A percentile compares a stretch with the other conserved stretches of the same genome.
These are phyloP conservation scores for Apaloderma vittatum DNA, from an alignment of 2,113 vertebrate genomes.

Conservation along the genomic window DNA sequence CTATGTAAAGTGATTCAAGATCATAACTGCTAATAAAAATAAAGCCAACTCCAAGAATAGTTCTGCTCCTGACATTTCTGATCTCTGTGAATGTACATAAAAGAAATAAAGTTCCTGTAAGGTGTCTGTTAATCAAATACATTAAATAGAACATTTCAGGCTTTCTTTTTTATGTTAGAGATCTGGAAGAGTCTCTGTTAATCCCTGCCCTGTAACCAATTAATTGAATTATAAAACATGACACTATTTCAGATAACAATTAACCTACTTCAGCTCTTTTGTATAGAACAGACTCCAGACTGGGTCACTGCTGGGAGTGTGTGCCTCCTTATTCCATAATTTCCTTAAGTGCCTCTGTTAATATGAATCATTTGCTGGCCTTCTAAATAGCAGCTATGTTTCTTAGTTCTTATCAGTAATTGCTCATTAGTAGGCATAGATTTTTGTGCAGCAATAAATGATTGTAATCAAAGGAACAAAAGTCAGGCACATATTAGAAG, in stretches of 20 bases:
- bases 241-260: constrained; percentile 10
- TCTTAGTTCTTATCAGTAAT: constrained; percentile 24
- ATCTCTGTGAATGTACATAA: neutral
- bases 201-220: neutral
- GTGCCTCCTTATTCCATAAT: neutral
- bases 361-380: neutral
- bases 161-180: neutral
- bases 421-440: constrained; percentile 40
- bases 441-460: constrained; percentile 2
- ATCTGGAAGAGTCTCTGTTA: neutral
- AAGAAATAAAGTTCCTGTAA: neutral
- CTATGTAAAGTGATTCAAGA: neutral
- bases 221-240: constrained; percentile 2
- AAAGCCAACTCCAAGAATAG: neutral
- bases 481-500: neutral
- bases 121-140: neutral
- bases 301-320: neutral
- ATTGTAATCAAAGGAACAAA: neutral
- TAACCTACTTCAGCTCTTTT: constrained; percentile 19
- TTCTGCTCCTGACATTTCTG: neutral
- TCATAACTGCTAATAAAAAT: neutral
- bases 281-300: neutral
- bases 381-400: constrained; percentile 49
- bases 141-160: neutral
- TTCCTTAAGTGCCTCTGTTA: neutral